These are phyloP conservation scores for Probosciger aterrimus DNA, from an alignment of 2,113 vertebrate genomes.

Conservation along the genomic window DNA sequence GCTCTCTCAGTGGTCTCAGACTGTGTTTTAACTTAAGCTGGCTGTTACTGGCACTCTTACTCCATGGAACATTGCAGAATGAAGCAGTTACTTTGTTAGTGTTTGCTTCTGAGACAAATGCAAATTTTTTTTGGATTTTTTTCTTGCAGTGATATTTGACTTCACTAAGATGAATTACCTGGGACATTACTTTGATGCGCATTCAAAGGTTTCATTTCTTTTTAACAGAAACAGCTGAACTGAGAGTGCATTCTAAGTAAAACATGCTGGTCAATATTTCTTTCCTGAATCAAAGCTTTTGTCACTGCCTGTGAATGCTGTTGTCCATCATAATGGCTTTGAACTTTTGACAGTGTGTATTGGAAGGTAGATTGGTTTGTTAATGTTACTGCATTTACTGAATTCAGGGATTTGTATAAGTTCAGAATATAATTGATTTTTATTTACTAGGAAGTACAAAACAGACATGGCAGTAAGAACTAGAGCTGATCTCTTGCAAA, in stretches of 20 bases:
- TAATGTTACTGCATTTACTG: constrained; percentile 36
- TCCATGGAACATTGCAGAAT: background rate
- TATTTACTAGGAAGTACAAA: constrained; percentile 12
- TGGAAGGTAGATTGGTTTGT: constrained; percentile 25
- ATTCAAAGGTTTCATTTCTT: constrained; percentile 45
- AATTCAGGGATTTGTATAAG: background rate
- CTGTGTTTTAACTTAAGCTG: background rate
- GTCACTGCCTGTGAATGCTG: background rate
- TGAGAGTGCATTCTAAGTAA: constrained; percentile 1
- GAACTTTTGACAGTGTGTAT: constrained; percentile 30
- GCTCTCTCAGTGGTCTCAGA: background rate
- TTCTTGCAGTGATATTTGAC: background rate
- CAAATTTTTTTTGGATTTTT: constrained; percentile 37
- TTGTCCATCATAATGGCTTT: constrained; percentile 41
- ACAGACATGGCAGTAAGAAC: background rate
- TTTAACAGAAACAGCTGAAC: constrained; percentile 28
- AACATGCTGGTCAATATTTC: constrained; percentile 14
- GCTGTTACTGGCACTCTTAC: background rate
- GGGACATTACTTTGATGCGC: constrained; percentile 35
- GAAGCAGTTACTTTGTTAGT: background rate
- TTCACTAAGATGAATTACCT: constrained; percentile 27
- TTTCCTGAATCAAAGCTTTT: constrained; percentile 40
- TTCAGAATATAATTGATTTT: constrained; percentile 31
- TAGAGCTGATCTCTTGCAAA: background rate
- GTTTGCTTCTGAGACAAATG: constrained; percentile 8